Base-by-base conservation (phyloP, 2,797 vertebrate genomes). In the Sebastes umbrosus region DNA sequence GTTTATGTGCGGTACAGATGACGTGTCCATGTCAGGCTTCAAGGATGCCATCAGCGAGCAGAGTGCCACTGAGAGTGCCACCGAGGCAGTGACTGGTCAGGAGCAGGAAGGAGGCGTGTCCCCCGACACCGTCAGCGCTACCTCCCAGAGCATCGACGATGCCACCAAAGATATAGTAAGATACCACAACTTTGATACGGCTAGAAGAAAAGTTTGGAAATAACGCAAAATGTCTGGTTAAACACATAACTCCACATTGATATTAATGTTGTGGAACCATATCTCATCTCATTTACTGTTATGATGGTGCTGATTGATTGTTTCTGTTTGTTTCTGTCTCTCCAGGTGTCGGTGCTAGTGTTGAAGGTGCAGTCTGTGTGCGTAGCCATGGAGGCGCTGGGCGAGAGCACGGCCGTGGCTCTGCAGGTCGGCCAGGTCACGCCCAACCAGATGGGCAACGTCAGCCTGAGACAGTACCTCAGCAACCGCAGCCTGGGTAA, bases 281-380 rank as follows among this genome's bases (percentile, higher is more conserved):
- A 66, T 50, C 25, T 22, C 46, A 22, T 54, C 46, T 32, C 18
- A 13, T 32, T 8, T 16, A 54, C 34, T 59, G 1, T 43, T 9
- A 12, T 11, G n/a, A 29, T 34, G 31, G 24, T 16, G 18, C 20
- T 8, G 16, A 12, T 52, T 8, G 16, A 12, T 52, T 34, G 36
- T 59, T 31, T n/a, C 10, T 16, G 32, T 46, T 31, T 29, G 27
- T 22, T 50, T 14, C 8, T 11, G 16, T 7, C 68, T 14, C 34
- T 31, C 5, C 87, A 99, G 98, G 97, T 99, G 92, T 99, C 98
- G 2, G 97, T 99, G 85, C 95, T 99, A 90, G 96, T 99, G 86
- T 93, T 99, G 93, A 98, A 97, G 96, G 96, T 99, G 80, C 96
- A 95, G 93, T 97, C 97, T 13, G 90, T 99, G 88, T 98, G 97